Evolutionary conservation across 2,113 vertebrate species (phyloP).

Genomic region (Solea solea): DNA sequence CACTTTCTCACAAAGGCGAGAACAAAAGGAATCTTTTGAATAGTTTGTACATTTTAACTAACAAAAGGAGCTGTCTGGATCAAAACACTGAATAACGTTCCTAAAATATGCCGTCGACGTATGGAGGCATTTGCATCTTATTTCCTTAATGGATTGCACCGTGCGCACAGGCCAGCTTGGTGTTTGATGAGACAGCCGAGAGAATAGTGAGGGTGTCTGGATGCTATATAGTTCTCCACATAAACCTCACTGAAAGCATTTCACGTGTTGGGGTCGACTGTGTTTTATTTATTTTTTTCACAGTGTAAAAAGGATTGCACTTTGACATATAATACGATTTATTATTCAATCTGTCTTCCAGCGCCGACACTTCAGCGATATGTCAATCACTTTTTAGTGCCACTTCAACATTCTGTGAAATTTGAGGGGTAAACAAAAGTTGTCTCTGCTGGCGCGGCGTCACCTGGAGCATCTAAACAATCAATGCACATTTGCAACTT

Average conservation of each 20-base stretch:
- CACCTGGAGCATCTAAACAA: conserved; percentile 85
- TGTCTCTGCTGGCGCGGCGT: conserved; percentile 77
- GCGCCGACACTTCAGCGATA: conserved; percentile 59
- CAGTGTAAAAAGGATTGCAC: not conserved
- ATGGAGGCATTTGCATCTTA: conserved; percentile 73
- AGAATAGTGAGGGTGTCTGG: conserved; percentile 23
- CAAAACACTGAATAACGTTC: conserved; percentile 67
- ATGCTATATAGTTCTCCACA: conserved; percentile 10
- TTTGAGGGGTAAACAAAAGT: conserved; percentile 85
- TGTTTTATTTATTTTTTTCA: not conserved
- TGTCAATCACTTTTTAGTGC: conserved; percentile 74
- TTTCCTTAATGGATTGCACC: conserved; percentile 62
- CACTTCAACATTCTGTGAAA: conserved; percentile 80
- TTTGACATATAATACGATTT: not conserved
- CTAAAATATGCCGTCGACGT: conserved; percentile 63
- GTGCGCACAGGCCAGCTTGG: conserved; percentile 16
- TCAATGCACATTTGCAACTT: conserved; percentile 87
- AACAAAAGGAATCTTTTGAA: conserved; percentile 69
- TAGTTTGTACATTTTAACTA: conserved; percentile 69
- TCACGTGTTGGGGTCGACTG: not conserved
- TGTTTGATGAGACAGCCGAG: conserved; percentile 25
- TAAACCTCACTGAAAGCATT: not conserved
- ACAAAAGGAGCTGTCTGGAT: conserved; percentile 59
- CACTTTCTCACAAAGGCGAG: conserved; percentile 61
- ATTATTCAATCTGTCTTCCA: conserved; percentile 21